Percentiles rank a stretch among this genome's conserved stretches.
phyloP scores from a whole-genome alignment of 2,888 invertebrate genomes.

The Dasysyrphus albostriatus region DNA sequence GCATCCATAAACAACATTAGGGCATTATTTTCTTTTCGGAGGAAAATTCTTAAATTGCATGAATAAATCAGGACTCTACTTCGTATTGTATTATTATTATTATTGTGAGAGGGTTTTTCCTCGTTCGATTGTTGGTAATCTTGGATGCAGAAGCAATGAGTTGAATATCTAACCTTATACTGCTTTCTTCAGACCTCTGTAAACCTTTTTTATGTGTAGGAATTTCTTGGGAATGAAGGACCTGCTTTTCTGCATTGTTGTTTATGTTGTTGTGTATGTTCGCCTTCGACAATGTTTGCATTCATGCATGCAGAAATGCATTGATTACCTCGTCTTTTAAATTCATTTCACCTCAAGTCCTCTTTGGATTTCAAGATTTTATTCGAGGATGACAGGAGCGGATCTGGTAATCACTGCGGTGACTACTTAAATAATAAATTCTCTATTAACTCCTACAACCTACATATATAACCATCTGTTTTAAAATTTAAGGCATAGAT shows the following conservation, averaged over 20 bases:
- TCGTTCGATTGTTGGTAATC: slow-evolving; percentile 10
- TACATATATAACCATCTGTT: too few species aligned
- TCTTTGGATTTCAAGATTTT: slow-evolving; percentile 48
- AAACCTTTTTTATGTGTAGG: background rate
- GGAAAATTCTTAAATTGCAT: slow-evolving; percentile 71
- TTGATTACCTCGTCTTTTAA: slow-evolving; percentile 71
- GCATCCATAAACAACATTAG: slow-evolving; percentile 76
- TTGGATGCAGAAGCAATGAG: slow-evolving; percentile 42
- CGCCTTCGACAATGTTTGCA: slow-evolving; percentile 63
- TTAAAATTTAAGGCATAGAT: too few species aligned
- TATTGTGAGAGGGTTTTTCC: slow-evolving; percentile 8
- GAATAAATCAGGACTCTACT: slow-evolving; percentile 72
- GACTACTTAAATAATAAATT: background rate
- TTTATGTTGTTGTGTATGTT: slow-evolving; percentile 13
- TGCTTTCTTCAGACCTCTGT: background rate
- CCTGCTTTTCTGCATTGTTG: background rate
- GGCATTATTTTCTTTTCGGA: slow-evolving; percentile 68
- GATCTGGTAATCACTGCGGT: background rate
- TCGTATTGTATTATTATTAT: slow-evolving; percentile 48
- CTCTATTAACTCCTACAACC: too few species aligned
- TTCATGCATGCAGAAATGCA: slow-evolving; percentile 73
- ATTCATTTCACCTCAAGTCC: slow-evolving; percentile 19
- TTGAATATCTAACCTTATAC: slow-evolving; percentile 14
- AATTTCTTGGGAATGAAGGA: slow-evolving; percentile 48
- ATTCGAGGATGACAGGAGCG: slow-evolving; percentile 24